Conservation (phyloP, 2,113 vertebrate species). For the Carassius auratus region DNA sequence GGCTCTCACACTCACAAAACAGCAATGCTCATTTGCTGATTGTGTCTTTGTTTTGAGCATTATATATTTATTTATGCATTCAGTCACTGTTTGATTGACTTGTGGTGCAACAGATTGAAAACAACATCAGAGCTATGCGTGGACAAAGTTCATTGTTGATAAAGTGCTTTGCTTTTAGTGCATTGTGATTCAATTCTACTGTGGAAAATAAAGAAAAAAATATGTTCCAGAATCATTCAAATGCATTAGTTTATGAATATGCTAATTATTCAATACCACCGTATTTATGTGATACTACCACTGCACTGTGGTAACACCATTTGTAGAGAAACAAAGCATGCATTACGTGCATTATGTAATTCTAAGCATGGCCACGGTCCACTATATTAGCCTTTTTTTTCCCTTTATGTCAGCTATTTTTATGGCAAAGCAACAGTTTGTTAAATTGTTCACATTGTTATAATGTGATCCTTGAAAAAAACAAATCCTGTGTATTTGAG, state of each 20-base stretch:
- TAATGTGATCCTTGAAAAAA: not conserved
- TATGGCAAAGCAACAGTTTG: not conserved
- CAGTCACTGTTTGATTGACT: constrained; percentile 20
- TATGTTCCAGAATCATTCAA: not conserved
- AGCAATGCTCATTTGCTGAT: constrained; percentile 52
- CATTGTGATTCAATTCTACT: not conserved
- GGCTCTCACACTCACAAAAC: constrained; percentile 50
- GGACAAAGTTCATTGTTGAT: constrained; percentile 3
- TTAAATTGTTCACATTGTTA: not conserved
- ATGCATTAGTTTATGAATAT: not conserved
- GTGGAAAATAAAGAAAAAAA: not conserved
- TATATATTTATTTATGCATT: constrained; percentile 43
- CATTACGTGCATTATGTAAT: not conserved
- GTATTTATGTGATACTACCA: not conserved
- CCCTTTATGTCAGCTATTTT: not conserved
- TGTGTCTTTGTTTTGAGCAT: constrained; percentile 30
- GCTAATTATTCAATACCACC: not conserved
- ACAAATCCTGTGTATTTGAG: not conserved
- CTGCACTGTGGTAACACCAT: not conserved
- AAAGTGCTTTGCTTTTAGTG: not conserved
- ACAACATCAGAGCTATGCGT: not conserved
- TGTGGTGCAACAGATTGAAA: not conserved
- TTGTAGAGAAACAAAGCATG: not conserved
- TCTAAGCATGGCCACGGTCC: not conserved
- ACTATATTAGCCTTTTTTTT: not conserved